Conservation (phyloP, 2,797 vertebrate species). For the Anisognathus igniventris region DNA sequence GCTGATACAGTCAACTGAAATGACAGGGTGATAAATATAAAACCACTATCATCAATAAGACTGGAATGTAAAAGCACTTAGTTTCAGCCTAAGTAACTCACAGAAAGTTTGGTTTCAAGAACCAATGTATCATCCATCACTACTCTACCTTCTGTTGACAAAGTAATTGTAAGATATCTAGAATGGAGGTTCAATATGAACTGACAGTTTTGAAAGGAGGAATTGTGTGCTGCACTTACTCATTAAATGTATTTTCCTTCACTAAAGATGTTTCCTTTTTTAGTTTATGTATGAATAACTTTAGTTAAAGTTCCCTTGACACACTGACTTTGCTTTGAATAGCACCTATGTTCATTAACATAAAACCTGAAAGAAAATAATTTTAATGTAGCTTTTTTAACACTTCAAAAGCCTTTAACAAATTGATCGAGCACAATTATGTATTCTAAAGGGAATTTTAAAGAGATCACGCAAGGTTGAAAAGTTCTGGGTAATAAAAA, state of each 20-base stretch:
- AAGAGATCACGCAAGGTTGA: slow-evolving; percentile 82
- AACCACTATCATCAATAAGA: slow-evolving; percentile 85
- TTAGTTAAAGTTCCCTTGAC: slow-evolving; percentile 83
- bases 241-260: slow-evolving; percentile 83
- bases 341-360: slow-evolving; percentile 85
- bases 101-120: slow-evolving; percentile 85
- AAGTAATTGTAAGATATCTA: slow-evolving; percentile 85
- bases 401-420: slow-evolving; percentile 84
- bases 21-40: slow-evolving; percentile 89
- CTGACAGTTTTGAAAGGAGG: slow-evolving; percentile 86
- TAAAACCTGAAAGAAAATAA: slow-evolving; percentile 85
- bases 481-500: slow-evolving; percentile 77
- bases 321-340: slow-evolving; percentile 82
- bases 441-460: slow-evolving; percentile 80
- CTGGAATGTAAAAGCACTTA: slow-evolving; percentile 88
- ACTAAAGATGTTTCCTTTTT: slow-evolving; percentile 83
- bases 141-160: slow-evolving; percentile 81
- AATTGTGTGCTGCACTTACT: slow-evolving; percentile 84
- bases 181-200: slow-evolving; percentile 81
- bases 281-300: slow-evolving; percentile 84
- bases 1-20: slow-evolving; percentile 82
- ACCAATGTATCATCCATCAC: slow-evolving; percentile 82
- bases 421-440: slow-evolving; percentile 83
- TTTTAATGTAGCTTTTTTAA: slow-evolving; percentile 83
- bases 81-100: slow-evolving; percentile 86